Percentiles rank a stretch among this genome's conserved stretches.
phyloP scores from a whole-genome alignment of 1,140 invertebrate genomes.

The Hydropsyche tenuis region DNA sequence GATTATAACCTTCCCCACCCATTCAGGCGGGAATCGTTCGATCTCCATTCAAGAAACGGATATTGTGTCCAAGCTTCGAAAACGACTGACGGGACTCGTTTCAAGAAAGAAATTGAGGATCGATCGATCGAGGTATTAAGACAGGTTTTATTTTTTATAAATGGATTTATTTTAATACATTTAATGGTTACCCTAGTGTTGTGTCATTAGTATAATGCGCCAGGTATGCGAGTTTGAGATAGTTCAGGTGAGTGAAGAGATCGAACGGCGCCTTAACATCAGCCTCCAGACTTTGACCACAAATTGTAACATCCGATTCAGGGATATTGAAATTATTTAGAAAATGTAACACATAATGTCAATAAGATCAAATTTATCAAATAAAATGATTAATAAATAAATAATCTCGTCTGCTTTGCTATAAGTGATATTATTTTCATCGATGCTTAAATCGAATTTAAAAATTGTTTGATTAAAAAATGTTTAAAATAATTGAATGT shows the following conservation, averaged over 20 bases:
- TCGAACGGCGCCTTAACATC: conserved; percentile 24
- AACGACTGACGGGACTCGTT: background rate
- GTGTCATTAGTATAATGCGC: conserved; percentile 29
- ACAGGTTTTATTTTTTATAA: background rate
- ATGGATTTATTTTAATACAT: background rate
- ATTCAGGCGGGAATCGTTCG: conserved; percentile 33
- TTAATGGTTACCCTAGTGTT: background rate
- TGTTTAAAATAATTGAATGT: no score
- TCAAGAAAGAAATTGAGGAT: background rate
- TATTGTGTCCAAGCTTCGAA: background rate
- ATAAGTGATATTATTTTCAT: no score
- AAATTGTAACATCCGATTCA: conserved; percentile 19
- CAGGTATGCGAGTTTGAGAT: conserved; percentile 31
- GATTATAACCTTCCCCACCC: conserved; percentile 20
- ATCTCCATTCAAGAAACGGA: conserved; percentile 21
- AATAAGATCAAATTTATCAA: no score
- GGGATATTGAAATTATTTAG: background rate
- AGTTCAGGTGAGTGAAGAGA: conserved; percentile 25
- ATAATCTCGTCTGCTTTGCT: no score
- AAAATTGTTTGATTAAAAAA: no score
- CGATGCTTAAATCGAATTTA: no score
- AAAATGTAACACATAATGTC: no score
- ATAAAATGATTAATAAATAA: no score
- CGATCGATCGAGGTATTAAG: background rate
- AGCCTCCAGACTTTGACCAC: conserved; percentile 13